These are phyloP conservation scores for Halcyon senegalensis DNA, from an alignment of 2,113 vertebrate genomes.

Conservation along the genomic window DNA sequence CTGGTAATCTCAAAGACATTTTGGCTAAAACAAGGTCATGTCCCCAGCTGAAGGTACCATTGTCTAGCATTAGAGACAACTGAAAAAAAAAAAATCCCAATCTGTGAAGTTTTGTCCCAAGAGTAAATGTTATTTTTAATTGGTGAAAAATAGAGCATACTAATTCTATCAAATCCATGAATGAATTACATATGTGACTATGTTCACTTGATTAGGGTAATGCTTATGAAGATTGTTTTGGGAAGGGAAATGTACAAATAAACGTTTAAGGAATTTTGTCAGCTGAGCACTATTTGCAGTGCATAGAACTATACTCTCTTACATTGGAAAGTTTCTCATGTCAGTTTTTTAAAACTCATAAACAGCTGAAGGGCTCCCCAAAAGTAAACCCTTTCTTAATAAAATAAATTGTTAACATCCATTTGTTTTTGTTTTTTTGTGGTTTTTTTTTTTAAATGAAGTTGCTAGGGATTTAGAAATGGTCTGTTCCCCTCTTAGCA, in stretches of 20 bases:
- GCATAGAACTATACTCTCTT: background rate
- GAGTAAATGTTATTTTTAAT: slow-evolving; percentile 56
- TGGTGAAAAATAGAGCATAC: slow-evolving; percentile 64
- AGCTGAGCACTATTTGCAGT: background rate
- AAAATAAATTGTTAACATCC: background rate
- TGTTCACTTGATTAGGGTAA: slow-evolving; percentile 44
- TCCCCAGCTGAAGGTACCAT: background rate
- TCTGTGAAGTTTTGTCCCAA: slow-evolving; percentile 35
- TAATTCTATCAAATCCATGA: slow-evolving; percentile 67
- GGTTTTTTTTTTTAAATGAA: background rate
- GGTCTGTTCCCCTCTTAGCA: background rate
- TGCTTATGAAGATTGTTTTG: slow-evolving; percentile 47
- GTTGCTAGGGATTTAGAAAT: background rate
- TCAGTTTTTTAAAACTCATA: background rate
- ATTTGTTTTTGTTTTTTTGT: background rate
- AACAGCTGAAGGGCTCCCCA: background rate
- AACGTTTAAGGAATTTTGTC: background rate
- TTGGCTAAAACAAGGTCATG: background rate
- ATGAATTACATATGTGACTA: slow-evolving; percentile 60
- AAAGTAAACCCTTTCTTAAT: background rate
- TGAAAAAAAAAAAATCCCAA: background rate
- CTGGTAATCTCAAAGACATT: background rate
- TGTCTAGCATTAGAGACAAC: background rate
- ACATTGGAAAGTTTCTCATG: background rate
- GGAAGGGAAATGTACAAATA: background rate